Evolutionary conservation across 2,888 invertebrate species (phyloP).

Genomic region (Sabatieria punctata): DNA sequence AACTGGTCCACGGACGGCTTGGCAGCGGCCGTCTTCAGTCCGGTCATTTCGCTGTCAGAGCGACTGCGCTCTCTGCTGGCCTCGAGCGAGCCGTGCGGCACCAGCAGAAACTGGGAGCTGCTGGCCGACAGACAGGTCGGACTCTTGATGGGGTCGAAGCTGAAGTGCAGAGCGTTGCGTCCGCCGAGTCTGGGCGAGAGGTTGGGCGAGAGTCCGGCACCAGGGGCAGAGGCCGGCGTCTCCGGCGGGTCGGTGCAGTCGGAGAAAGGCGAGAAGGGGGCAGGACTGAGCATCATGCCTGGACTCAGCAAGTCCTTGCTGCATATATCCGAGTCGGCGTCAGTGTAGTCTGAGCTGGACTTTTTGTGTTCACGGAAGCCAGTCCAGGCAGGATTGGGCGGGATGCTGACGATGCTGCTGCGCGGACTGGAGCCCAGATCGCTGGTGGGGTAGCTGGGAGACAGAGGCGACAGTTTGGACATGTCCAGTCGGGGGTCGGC

Average conservation of each 20-base stretch:
- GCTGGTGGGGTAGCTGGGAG: constrained; percentile 26
- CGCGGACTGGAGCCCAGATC: constrained; percentile 27
- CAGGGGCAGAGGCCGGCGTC: constrained; percentile 19
- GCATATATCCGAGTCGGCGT: constrained; percentile 17
- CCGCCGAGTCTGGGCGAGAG: not conserved
- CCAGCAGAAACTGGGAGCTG: constrained; percentile 6
- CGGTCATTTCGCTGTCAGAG: constrained; percentile 21
- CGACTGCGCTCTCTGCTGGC: constrained; percentile 19
- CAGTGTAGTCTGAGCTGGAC: constrained; percentile 12
- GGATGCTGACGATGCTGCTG: constrained; percentile 16
- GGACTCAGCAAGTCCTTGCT: constrained; percentile 18
- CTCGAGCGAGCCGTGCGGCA: constrained; percentile 13
- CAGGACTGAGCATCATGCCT: constrained; percentile 21
- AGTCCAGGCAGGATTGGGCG: constrained; percentile 21
- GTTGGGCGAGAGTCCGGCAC: constrained; percentile 13
- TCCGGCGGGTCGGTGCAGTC: constrained; percentile 15
- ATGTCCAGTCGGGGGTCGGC: not conserved
- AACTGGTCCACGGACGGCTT: constrained; percentile 12
- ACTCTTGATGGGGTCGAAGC: constrained; percentile 20
- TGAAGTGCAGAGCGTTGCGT: constrained; percentile 10
- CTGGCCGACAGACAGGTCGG: too few relatives aligned
- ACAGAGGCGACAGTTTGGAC: constrained; percentile 17
- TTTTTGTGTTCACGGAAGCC: constrained; percentile 19
- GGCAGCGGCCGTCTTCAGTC: constrained; percentile 7
- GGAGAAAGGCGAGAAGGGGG: constrained; percentile 25